Evolutionary conservation across 2,797 vertebrate genomes (phyloP).

Genomic region (Enteromius anoplus): DNA sequence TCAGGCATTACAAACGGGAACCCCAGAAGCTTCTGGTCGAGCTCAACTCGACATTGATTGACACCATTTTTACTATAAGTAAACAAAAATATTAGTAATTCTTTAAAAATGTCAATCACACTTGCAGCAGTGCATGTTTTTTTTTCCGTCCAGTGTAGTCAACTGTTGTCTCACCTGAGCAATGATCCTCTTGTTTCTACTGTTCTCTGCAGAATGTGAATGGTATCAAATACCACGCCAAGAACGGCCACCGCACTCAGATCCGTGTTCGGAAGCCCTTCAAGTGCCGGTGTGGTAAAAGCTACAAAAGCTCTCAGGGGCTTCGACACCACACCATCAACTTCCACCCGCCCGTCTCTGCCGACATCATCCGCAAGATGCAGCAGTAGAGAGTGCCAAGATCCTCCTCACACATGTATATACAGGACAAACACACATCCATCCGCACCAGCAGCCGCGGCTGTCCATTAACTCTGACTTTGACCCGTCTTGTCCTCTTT

Average conservation of each 20-base stretch:
- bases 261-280: constrained; percentile 97
- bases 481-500: not conserved
- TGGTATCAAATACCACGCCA: constrained; percentile 98
- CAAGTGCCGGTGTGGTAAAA: constrained; percentile 98
- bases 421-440: constrained; percentile 17
- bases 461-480: constrained; percentile 30
- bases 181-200: not conserved
- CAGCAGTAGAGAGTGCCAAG: constrained; percentile 88
- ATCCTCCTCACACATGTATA: constrained; percentile 17
- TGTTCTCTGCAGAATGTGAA: constrained; percentile 89
- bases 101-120: not conserved
- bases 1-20: too few species aligned
- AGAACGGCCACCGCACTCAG: constrained; percentile 97
- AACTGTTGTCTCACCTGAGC: not conserved
- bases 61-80: not conserved
- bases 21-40: not conserved
- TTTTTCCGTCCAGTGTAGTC: not conserved
- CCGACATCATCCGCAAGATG: constrained; percentile 96
- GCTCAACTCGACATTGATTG: not conserved
- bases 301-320: constrained; percentile 99
- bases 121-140: not conserved
- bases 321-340: constrained; percentile 98
- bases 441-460: constrained; percentile 34
- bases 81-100: not conserved
- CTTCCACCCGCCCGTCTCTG: constrained; percentile 93